Evolutionary conservation across 2,797 vertebrate species (phyloP), one percentile per base, ranked within the genome.

Genomic region (Poecilia picta): DNA sequence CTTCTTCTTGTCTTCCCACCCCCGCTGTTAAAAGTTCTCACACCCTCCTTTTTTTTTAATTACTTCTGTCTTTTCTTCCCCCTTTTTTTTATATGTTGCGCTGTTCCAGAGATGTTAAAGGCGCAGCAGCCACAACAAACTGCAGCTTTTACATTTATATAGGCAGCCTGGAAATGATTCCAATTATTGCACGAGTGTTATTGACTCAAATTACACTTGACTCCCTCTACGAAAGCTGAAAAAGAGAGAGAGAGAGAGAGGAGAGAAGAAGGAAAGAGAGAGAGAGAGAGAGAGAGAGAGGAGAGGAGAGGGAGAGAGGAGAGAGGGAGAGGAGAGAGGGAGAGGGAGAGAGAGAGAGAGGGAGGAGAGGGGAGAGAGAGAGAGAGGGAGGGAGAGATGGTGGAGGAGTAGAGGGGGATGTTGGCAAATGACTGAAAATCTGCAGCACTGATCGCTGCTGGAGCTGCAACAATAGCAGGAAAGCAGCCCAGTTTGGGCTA

Each of bases 21-120:
- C 85, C 91, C 76, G 80, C 89, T 91, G 88, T 93, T 93, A 90
- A 95, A 59, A 95, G 91, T 94, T 93, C 92, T 89, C 89, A 77
- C 83, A 73, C 91, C 88, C 87, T 47, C 78, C 18, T 11, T 73
- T 80, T 77, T 20, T 72, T 6, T 11, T 5, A 23, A 51, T 51
- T 51, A 8, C 43, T 11, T 43, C 43, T 51, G 18, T 18, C 18
- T 92, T 51, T 92, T 92, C 81, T 51, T 7, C 5, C 15, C 78
- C 75, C 7, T 41, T 41, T 73, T 4, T 7, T 0, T 46, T 7
- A 59, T 55, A 71, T 78, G 68, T 79, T 80, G 68, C 76, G 28
- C 80, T 77, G 80, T 7, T 68, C 64, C 64, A 41, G 64, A 68
- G 8, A 25, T 25, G 36, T 70, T 70, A 47, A 47, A 47, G 28